Evolutionary conservation across 2,888 invertebrate genomes (phyloP), one percentile per base, ranked within the genome.

Genomic region (Tetheella fluctuosa): DNA sequence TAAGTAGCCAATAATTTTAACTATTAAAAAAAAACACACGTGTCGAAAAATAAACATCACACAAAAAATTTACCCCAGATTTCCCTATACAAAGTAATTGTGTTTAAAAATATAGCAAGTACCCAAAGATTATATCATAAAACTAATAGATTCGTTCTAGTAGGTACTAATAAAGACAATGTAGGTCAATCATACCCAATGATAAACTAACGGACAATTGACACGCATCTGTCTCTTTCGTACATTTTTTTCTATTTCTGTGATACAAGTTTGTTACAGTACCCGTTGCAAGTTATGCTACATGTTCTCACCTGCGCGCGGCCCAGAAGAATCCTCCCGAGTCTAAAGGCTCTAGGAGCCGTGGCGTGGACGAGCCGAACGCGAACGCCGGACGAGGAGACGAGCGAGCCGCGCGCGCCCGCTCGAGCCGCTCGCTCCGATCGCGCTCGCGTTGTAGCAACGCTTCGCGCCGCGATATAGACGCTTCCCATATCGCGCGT

Each of bases 281-380:
- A 60, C 37, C 15, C 15, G 25, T 12, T 34, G 5, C 25, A 34
- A 34, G 34, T 13, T 13, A 34, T 4, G 34, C 13, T 34, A 34
- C 34, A 34, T 13, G 23, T 34, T 23, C 66, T 64, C 81, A 95
- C 95, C 95, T 95, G 89, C 97, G 95, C 85, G 97, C 96, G 70
- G 97, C 96, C 97, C 97, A 97, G 94, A 96, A 97, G 80, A 95
- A 95, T 69, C 96, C 95, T 62, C 95, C 95, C 71, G 96, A 95
- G 84, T 97, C 97, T 65, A 96, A 95, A 60, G 97, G 97, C 85
- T 97, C 97, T 77, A 97, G 93, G 93, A 97, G 95, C 67, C 98
- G 94, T 66, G 98, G 98, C 67, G 97, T 98, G 72, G 97, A 98
- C 76, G 97, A 98, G 64, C 98, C 98, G 91, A 98, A 98, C 60